A percentile compares a stretch with the other conserved stretches of the same genome.
Evolutionary conservation across 2,888 invertebrate species (phyloP).

Genomic region (Autographa pulchrina): DNA sequence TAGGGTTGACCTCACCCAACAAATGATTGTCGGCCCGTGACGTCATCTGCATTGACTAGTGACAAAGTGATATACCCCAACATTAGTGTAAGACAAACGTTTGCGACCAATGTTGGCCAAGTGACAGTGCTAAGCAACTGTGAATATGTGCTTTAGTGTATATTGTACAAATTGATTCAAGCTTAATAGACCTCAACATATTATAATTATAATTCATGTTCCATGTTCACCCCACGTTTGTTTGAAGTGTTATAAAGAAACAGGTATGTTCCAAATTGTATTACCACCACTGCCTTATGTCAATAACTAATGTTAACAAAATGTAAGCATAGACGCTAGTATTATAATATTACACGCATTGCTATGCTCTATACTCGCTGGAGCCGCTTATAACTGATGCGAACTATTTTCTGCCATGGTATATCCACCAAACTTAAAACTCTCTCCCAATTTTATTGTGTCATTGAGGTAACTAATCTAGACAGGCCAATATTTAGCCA

Average conservation of each 20-base stretch:
- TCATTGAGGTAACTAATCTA: too few relatives aligned
- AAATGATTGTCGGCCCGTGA: constrained; percentile 74
- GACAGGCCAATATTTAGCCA: too few relatives aligned
- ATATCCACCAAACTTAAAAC: too few relatives aligned
- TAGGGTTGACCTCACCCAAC: constrained; percentile 90
- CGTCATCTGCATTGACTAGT: constrained; percentile 6
- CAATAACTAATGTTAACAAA: constrained; percentile 10
- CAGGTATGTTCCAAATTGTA: constrained; percentile 18
- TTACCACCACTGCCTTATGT: constrained; percentile 50
- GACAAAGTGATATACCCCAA: constrained; percentile 47
- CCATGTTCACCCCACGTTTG: neutral
- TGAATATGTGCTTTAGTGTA: constrained; percentile 51
- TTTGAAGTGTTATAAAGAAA: constrained; percentile 9
- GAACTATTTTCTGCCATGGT: too few relatives aligned
- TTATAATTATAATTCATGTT: constrained; percentile 18
- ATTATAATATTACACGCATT: neutral
- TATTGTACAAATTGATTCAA: constrained; percentile 44
- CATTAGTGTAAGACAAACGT: constrained; percentile 28
- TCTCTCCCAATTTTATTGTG: too few relatives aligned
- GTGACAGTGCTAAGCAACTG: constrained; percentile 39
- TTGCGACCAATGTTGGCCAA: constrained; percentile 35
- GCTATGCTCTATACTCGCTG: neutral
- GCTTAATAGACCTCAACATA: constrained; percentile 23
- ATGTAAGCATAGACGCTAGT: neutral
- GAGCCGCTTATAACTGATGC: neutral